Conservation (phyloP, 2,888 invertebrate genomes). For the Lithophane leautieri region DNA sequence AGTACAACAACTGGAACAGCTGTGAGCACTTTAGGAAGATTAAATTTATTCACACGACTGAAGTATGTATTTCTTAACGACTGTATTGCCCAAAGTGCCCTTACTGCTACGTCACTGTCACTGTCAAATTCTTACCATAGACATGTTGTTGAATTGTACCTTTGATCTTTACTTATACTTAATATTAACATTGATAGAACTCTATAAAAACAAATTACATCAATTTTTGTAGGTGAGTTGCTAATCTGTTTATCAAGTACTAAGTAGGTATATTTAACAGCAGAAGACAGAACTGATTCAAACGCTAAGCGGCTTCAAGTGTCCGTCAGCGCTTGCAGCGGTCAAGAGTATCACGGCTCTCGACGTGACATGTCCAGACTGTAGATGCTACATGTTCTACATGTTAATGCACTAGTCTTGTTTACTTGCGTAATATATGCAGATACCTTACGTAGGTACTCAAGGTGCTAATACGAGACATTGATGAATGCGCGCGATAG, state of each 20-base stretch:
- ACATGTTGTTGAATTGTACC: no score
- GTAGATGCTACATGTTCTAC: constrained; percentile 19
- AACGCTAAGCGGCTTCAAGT: background rate
- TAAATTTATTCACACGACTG: no score
- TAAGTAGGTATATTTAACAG: no score
- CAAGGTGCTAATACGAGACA: constrained; percentile 33
- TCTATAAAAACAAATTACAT: no score
- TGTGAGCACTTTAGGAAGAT: background rate
- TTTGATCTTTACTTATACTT: no score
- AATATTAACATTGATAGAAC: no score
- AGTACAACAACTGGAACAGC: no score
- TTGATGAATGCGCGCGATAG: constrained; percentile 20
- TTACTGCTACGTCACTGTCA: no score
- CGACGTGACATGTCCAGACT: constrained; percentile 46
- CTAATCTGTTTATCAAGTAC: no score
- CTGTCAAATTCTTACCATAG: no score
- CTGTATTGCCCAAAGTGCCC: no score
- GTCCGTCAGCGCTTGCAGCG: background rate
- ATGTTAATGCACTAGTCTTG: constrained; percentile 50
- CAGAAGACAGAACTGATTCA: background rate
- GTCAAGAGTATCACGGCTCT: constrained; percentile 17
- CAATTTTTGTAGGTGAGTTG: no score
- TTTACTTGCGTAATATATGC: constrained; percentile 40
- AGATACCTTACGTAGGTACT: constrained; percentile 19
- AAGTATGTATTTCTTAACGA: background rate